Conservation (phyloP, 2,888 invertebrate species). For the Kuschelorhynchus macadamiae region DNA sequence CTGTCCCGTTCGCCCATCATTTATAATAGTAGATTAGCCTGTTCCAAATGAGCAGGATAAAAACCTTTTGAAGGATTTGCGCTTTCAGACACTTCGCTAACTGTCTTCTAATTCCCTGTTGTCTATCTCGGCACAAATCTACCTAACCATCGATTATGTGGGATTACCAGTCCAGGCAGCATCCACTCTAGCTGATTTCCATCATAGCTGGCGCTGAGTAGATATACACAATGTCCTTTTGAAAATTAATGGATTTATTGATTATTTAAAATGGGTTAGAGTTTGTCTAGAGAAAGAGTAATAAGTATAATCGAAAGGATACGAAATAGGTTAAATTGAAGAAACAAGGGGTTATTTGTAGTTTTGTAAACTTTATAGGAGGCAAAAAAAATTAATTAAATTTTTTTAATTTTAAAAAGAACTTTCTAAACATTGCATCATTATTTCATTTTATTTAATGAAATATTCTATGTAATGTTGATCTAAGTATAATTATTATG, state of each 20-base stretch:
- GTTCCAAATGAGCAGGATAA: conserved; percentile 63
- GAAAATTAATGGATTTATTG: conserved; percentile 22
- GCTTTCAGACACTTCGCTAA: conserved; percentile 61
- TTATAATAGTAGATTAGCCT: conserved; percentile 66
- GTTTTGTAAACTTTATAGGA: too few relatives aligned
- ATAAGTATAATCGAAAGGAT: too few relatives aligned
- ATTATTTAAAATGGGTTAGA: too few relatives aligned
- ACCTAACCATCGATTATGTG: conserved; percentile 54
- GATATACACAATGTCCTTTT: conserved; percentile 25
- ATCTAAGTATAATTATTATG: too few relatives aligned
- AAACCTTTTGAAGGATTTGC: conserved; percentile 61
- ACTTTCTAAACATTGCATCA: too few relatives aligned
- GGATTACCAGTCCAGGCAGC: conserved; percentile 49
- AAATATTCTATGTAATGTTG: too few relatives aligned
- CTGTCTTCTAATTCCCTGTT: conserved; percentile 65
- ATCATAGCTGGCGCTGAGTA: conserved; percentile 28
- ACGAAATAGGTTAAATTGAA: too few relatives aligned
- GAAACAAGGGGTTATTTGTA: too few relatives aligned
- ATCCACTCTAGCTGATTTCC: conserved; percentile 49
- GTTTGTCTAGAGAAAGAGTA: too few relatives aligned
- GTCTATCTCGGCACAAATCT: conserved; percentile 54
- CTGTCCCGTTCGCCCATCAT: conserved; percentile 58
- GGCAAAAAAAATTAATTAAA: too few relatives aligned
- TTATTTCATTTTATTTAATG: too few relatives aligned
- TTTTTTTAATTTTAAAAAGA: too few relatives aligned